Conservation (phyloP, 2,888 invertebrate genomes). For the Harmothoe impar region DNA sequence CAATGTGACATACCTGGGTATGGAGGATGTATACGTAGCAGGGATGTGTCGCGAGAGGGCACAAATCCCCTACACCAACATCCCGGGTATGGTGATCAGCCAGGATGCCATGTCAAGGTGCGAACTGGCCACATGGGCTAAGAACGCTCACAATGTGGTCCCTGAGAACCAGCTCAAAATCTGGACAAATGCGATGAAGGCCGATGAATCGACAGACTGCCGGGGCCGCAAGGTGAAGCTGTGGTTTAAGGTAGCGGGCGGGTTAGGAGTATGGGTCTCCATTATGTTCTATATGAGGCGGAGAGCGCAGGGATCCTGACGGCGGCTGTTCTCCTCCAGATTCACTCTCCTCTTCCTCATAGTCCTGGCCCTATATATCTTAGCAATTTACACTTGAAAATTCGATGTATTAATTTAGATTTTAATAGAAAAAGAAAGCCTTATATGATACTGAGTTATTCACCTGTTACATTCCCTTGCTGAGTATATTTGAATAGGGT, state of each 20-base stretch:
- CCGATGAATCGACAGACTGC: neutral
- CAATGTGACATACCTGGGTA: constrained; percentile 68
- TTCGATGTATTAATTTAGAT: neutral
- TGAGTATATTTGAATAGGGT: no score
- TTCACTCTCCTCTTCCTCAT: neutral
- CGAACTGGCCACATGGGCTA: constrained; percentile 70
- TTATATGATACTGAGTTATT: no score
- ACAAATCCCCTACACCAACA: constrained; percentile 68
- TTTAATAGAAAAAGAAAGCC: no score
- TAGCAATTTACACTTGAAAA: neutral
- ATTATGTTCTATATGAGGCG: neutral
- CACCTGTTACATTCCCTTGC: no score
- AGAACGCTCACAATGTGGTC: constrained; percentile 70
- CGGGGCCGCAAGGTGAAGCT: neutral
- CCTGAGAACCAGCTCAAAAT: constrained; percentile 65
- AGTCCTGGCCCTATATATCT: neutral
- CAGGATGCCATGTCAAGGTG: constrained; percentile 66
- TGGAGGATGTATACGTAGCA: constrained; percentile 72
- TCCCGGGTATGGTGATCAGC: constrained; percentile 67
- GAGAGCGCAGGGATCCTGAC: neutral
- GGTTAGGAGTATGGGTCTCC: neutral
- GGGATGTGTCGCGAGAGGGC: constrained; percentile 70
- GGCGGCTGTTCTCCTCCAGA: constrained; percentile 18
- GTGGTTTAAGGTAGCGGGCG: neutral
- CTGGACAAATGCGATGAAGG: constrained; percentile 64